Percentiles rank a stretch among this genome's conserved stretches.
Evolutionary conservation across 2,113 vertebrate genomes (phyloP).

Genomic region (Pelusios castaneus): DNA sequence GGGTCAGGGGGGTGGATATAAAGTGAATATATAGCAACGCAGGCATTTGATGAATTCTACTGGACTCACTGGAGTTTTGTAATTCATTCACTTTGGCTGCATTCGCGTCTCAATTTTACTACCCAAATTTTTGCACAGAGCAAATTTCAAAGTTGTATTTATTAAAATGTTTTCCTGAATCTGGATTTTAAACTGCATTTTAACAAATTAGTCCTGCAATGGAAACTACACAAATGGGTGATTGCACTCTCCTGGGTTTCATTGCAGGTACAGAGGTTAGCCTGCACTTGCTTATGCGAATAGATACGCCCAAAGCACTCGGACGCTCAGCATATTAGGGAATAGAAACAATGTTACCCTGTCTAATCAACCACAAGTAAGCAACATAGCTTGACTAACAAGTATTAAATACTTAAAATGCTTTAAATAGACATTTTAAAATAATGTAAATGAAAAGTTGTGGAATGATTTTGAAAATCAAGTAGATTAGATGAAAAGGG

Average conservation of each 20-base stretch:
- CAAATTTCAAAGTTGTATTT: not conserved
- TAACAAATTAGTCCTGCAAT: not conserved
- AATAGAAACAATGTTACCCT: not conserved
- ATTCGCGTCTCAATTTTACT: not conserved
- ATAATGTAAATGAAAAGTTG: conserved; percentile 31
- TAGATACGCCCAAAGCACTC: not conserved
- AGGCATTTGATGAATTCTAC: not conserved
- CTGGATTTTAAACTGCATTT: conserved; percentile 2
- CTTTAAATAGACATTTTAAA: not conserved
- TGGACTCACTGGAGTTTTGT: not conserved
- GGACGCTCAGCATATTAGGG: not conserved
- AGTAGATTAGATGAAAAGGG: conserved; percentile 37
- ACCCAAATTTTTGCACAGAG: not conserved
- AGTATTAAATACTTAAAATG: not conserved
- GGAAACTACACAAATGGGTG: not conserved
- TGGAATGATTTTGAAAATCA: conserved; percentile 39
- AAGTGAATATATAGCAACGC: not conserved
- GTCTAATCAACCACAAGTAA: not conserved
- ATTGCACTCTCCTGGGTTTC: not conserved
- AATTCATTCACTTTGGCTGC: not conserved
- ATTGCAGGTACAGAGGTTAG: not conserved
- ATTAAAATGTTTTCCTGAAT: not conserved
- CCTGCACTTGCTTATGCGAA: not conserved
- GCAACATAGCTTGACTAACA: not conserved
- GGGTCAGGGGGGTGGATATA: not conserved